These are phyloP conservation scores for Leptodactylus fallax DNA, from an alignment of 2,797 vertebrate genomes.

Conservation along the genomic window DNA sequence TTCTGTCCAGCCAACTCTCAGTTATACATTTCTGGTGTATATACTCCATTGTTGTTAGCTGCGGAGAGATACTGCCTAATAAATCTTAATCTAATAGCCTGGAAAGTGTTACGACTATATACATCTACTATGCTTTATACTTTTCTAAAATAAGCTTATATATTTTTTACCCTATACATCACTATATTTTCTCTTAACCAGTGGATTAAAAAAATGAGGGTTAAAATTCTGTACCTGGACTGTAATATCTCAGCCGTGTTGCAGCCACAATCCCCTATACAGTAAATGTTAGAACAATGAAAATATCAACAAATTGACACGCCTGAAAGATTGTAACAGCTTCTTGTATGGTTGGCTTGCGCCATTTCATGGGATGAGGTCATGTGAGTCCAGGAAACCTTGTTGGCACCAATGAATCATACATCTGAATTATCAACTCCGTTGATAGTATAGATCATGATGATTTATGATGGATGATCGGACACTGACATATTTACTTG, in stretches of 20 bases:
- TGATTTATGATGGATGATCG: slow-evolving; percentile 61
- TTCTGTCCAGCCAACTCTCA: no score
- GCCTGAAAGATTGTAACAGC: slow-evolving; percentile 35
- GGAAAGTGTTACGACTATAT: no score
- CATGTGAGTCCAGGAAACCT: slow-evolving; percentile 48
- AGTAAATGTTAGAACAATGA: slow-evolving; percentile 36
- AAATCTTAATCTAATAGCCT: no score
- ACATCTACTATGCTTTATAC: background rate
- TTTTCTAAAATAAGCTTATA: background rate
- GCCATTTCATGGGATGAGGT: slow-evolving; percentile 42
- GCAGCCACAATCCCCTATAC: background rate
- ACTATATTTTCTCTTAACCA: background rate
- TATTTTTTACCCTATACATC: background rate
- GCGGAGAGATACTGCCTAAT: no score
- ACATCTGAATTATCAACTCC: slow-evolving; percentile 59
- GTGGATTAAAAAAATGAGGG: background rate
- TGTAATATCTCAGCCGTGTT: background rate
- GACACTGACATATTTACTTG: slow-evolving; percentile 57
- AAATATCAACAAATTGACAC: slow-evolving; percentile 55
- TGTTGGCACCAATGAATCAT: slow-evolving; percentile 59
- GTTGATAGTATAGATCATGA: slow-evolving; percentile 58
- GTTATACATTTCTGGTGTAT: no score
- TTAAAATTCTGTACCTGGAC: background rate
- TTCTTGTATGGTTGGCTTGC: slow-evolving; percentile 33
- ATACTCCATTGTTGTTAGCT: no score